Evolutionary conservation across 2,113 vertebrate species (phyloP).

Genomic region (Platysternon megacephalum): DNA sequence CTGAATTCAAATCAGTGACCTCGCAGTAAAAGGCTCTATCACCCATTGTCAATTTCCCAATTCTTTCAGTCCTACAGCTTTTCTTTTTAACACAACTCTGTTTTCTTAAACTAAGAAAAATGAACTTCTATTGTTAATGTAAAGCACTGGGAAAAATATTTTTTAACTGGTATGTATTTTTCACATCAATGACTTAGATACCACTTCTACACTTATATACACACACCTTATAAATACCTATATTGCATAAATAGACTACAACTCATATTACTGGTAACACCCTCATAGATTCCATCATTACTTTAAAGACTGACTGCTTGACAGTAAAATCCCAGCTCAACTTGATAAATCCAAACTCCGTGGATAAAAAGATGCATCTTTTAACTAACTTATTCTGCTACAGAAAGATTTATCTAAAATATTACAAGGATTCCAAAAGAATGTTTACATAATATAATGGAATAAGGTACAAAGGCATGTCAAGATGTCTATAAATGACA

Average conservation of each 20-base stretch:
- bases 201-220: not conserved
- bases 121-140: not conserved
- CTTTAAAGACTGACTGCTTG: not conserved
- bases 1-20: not conserved
- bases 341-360: not conserved
- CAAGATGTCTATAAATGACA: slow-evolving; percentile 11
- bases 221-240: not conserved
- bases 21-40: not conserved
- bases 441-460: slow-evolving; percentile 47
- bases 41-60: fast-evolving
- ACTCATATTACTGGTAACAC: not conserved
- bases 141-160: not conserved
- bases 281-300: not conserved
- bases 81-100: not conserved
- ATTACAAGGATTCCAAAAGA: slow-evolving; percentile 21
- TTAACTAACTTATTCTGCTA: not conserved
- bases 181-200: not conserved
- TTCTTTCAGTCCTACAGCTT: not conserved
- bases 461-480: not conserved
- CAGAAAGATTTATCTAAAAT: slow-evolving; percentile 17
- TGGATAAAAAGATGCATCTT: slow-evolving; percentile 17
- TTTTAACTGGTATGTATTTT: not conserved
- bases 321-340: not conserved
- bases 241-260: not conserved
- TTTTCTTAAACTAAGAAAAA: not conserved